Evolutionary conservation across 1,140 invertebrate genomes (phyloP).

Genomic region (Yoshiicerus persimilis): DNA sequence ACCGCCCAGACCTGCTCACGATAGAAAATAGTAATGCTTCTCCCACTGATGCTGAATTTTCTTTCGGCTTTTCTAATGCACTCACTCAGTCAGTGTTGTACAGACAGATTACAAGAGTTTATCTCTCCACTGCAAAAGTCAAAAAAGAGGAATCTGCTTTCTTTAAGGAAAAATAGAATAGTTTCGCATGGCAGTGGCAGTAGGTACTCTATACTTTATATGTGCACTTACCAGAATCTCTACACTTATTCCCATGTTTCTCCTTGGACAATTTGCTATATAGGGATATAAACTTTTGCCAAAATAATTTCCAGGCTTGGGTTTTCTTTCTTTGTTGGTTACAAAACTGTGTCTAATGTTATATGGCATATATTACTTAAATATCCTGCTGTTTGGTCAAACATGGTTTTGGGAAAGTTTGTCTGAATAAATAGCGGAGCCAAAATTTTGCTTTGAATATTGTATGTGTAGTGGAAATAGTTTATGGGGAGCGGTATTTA

Average conservation of each 20-base stretch:
- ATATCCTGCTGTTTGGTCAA: background rate
- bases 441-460: background rate
- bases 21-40: background rate
- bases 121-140: background rate
- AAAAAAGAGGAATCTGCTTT: background rate
- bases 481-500: background rate
- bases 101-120: background rate
- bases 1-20: background rate
- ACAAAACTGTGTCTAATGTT: background rate
- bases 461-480: background rate
- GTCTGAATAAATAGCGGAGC: background rate
- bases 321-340: background rate
- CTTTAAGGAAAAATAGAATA: background rate
- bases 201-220: background rate
- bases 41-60: background rate
- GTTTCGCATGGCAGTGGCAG: background rate
- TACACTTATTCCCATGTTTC: background rate
- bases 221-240: background rate
- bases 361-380: background rate
- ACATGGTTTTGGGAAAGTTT: background rate
- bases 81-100: background rate
- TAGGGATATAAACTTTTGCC: background rate
- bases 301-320: constrained; percentile 5
- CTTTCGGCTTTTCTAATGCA: background rate
- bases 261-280: background rate